Conservation (phyloP, 2,113 vertebrate genomes). For the Hoplias malabaricus region DNA sequence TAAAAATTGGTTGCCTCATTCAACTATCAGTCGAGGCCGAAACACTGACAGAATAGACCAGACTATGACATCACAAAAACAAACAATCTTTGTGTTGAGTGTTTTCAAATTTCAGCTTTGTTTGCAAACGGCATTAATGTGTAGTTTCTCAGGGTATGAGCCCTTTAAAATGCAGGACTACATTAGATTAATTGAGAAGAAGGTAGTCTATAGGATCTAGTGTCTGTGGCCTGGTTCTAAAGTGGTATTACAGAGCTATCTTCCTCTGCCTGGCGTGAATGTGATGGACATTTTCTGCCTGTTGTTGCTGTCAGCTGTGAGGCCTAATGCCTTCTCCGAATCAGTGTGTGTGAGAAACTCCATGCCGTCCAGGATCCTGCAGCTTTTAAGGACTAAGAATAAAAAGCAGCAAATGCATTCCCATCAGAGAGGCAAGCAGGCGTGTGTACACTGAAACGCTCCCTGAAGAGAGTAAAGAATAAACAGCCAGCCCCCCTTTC, state of each 20-base stretch:
- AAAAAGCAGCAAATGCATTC: constrained; percentile 45
- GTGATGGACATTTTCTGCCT: constrained; percentile 36
- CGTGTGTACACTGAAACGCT: constrained; percentile 47
- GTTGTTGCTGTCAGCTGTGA: constrained; percentile 34
- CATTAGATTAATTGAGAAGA: too few species aligned
- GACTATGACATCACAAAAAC: too few species aligned
- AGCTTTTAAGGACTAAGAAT: constrained; percentile 40
- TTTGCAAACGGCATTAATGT: too few species aligned
- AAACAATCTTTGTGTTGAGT: too few species aligned
- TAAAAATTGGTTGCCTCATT: too few species aligned
- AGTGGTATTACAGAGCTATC: constrained; percentile 2
- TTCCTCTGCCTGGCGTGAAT: constrained; percentile 18
- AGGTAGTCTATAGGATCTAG: too few species aligned
- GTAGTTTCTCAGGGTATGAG: too few species aligned
- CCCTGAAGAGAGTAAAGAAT: constrained; percentile 53
- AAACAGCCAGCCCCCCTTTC: constrained; percentile 20
- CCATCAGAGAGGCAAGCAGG: constrained; percentile 48
- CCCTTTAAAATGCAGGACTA: too few species aligned
- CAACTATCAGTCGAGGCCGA: too few species aligned
- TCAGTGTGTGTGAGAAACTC: constrained; percentile 46
- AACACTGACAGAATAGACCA: too few species aligned
- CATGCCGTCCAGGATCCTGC: constrained; percentile 33
- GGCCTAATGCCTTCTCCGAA: constrained; percentile 53
- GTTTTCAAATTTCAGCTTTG: too few species aligned
- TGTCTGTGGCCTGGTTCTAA: background rate